Base-by-base conservation (phyloP, 1,140 invertebrate genomes). In the Dendroctonus ponderosae region DNA sequence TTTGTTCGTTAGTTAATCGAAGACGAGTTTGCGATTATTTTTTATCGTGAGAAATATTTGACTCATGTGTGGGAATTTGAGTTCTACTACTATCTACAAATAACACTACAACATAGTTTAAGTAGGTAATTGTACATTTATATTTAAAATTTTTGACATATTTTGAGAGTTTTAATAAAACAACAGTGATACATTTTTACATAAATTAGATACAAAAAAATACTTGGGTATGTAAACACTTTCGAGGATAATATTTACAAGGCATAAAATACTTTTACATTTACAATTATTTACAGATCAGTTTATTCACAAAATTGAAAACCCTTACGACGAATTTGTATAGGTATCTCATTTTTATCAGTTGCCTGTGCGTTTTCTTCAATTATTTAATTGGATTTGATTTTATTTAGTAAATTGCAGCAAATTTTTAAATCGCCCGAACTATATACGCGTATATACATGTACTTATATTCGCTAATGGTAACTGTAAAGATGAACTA, bases 181-280 rank as follows among this genome's bases (percentile, higher is more conserved):
- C 62, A 65, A 65, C 54, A 51, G 62, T 49, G 62, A 65, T 65
- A 63, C 62, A 63, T 56, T 63, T 56, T 63, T 65, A 65, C 62
- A 65, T 57, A 65, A 65, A 65, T 65, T 54, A 63, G 42, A 54
- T 65, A 65, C 62, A 65, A 65, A 65, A 64, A 65, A 65, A 65
- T 65, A 65, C 57, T 56, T 57, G 62, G 62, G 62, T 49, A 53
- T 57, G 62, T 65, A 56, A 65, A 65, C 62, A 65, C 54, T 49
- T 65, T 65, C 14, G 15, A 56, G 52, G 51, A 44, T 37, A 53
- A 56, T 63, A 56, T 63, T 52, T 63, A 63, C 62, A 63, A 54
- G 62, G 52, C 62, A 54, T 9, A 63, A 44, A 56, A 54, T 54
- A 54, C 14, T 63, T 6, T 63, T 56, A 54, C 14, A 63, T 63